phyloP scores from a whole-genome alignment of 2,113 vertebrate species.

The Electrona antarctica region DNA sequence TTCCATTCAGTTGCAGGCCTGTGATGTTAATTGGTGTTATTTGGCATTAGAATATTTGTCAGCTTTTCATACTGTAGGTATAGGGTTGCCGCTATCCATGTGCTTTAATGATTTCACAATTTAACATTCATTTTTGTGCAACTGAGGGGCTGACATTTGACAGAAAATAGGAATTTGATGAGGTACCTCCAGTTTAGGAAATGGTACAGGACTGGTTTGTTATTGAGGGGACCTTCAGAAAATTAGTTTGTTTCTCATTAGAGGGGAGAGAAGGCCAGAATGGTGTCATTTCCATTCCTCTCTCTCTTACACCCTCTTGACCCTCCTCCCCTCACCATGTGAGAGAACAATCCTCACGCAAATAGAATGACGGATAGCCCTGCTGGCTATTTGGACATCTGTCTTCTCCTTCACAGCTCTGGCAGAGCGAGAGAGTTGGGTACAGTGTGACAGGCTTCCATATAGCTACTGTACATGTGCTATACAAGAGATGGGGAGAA shows the following conservation, averaged over 20 bases:
- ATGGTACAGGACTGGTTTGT: conserved; percentile 22
- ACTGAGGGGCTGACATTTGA: neutral
- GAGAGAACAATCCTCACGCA: conserved; percentile 33
- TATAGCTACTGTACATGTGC: conserved; percentile 53
- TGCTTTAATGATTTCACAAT: conserved; percentile 19
- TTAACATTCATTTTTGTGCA: conserved; percentile 1
- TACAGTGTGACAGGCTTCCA: conserved; percentile 68
- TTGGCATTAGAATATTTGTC: conserved; percentile 17
- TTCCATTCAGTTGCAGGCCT: conserved; percentile 19
- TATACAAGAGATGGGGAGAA: conserved; percentile 53
- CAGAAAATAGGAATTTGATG: neutral
- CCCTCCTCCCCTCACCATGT: conserved; percentile 33
- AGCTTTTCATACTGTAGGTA: conserved; percentile 6
- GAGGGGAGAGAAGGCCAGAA: conserved; percentile 32
- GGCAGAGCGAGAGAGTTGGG: conserved; percentile 49
- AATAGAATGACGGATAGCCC: conserved; percentile 68
- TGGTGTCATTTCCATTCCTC: conserved; percentile 63
- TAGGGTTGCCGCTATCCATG: neutral
- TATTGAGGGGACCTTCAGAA: conserved; percentile 35
- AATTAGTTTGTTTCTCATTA: conserved; percentile 63
- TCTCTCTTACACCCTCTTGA: conserved; percentile 53
- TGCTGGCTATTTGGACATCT: conserved; percentile 75
- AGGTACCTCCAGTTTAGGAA: neutral
- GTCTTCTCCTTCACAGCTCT: conserved; percentile 65
- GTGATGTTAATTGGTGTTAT: conserved; percentile 17